phyloP scores from a whole-genome alignment of 2,888 invertebrate species.

The Harpagoxenus sublaevis region DNA sequence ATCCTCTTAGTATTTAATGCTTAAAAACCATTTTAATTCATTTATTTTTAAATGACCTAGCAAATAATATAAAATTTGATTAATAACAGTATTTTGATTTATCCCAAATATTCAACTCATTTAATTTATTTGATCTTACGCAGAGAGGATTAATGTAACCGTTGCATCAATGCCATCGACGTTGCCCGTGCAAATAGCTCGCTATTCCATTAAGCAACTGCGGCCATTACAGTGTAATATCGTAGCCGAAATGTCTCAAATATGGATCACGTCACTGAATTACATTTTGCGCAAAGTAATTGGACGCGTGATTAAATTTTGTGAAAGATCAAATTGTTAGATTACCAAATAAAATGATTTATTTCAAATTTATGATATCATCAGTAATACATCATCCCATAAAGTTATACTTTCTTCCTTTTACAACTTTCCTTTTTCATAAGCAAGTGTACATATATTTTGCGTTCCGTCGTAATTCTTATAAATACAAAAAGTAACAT shows the following conservation, averaged over 20 bases:
- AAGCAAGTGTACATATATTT: neutral
- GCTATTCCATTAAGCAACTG: conserved; percentile 30
- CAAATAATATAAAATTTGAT: neutral
- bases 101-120: neutral
- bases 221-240: conserved; percentile 4
- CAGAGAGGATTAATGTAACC: neutral
- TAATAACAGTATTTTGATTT: neutral
- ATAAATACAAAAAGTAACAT: neutral
- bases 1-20: neutral
- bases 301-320: neutral
- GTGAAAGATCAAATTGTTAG: neutral
- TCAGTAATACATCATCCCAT: neutral
- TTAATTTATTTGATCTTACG: neutral
- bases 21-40: neutral
- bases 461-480: neutral
- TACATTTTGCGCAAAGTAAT: neutral
- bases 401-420: neutral
- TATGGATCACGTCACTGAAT: conserved; percentile 18
- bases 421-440: neutral
- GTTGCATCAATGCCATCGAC: conserved; percentile 33
- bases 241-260: conserved; percentile 24
- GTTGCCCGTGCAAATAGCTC: conserved; percentile 24
- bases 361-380: neutral
- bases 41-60: neutral
- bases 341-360: neutral